Evolutionary conservation across 1,140 invertebrate species (phyloP).

Genomic region (Mercenaria mercenaria): DNA sequence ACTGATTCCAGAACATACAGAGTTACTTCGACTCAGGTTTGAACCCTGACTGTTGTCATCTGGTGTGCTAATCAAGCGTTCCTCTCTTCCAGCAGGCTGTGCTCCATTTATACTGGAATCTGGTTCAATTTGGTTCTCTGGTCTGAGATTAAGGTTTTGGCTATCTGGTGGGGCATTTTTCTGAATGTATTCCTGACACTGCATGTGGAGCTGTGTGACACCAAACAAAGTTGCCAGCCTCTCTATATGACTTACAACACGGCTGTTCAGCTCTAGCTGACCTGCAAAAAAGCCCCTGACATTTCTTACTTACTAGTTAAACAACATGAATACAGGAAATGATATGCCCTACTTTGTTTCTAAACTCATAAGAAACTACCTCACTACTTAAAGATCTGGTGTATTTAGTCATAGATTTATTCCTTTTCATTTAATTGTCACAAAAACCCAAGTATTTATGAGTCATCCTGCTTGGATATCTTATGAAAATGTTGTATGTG

Average conservation of each 20-base stretch:
- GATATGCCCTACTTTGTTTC: not conserved
- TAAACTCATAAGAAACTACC: too few species aligned
- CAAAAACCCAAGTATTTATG: too few species aligned
- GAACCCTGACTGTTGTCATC: constrained; percentile 45
- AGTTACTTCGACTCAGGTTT: constrained; percentile 40
- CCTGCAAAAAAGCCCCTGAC: constrained; percentile 37
- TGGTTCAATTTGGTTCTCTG: constrained; percentile 43
- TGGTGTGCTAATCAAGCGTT: constrained; percentile 9
- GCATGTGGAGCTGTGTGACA: not conserved
- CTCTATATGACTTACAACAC: constrained; percentile 44
- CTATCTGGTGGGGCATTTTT: constrained; percentile 49
- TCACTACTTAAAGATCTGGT: too few species aligned
- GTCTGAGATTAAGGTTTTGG: constrained; percentile 49
- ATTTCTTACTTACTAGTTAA: not conserved
- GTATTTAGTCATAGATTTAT: too few species aligned
- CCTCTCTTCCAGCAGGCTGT: constrained; percentile 6
- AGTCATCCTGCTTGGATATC: too few species aligned
- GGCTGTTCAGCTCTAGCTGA: constrained; percentile 55
- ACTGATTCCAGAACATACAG: constrained; percentile 53
- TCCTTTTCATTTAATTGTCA: too few species aligned
- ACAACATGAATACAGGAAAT: not conserved
- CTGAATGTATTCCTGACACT: constrained; percentile 60
- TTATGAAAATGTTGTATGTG: too few species aligned
- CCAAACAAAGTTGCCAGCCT: constrained; percentile 53
- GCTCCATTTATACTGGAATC: constrained; percentile 33